A percentile compares a stretch with the other conserved stretches of the same genome.
Evolutionary conservation across 2,113 vertebrate genomes (phyloP).

Genomic region (Psophia crepitans): DNA sequence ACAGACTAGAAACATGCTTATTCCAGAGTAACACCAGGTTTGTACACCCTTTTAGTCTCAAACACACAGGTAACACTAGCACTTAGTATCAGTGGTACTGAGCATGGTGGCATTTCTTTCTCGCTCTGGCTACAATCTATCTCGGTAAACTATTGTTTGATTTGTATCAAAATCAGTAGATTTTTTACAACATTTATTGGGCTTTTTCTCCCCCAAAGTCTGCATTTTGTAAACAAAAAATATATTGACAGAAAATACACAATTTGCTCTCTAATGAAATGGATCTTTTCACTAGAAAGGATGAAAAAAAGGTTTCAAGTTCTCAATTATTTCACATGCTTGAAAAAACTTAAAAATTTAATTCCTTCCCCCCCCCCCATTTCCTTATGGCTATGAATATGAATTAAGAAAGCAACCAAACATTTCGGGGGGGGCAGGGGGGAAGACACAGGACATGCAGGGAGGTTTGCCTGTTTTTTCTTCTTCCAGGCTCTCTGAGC

Average conservation of each 20-base stretch:
- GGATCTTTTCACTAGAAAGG: not conserved
- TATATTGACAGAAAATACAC: not conserved
- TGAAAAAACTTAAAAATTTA: not conserved
- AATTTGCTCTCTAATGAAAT: not conserved
- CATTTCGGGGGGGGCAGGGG: accelerated
- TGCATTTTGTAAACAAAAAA: not conserved
- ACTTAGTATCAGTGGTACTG: not conserved
- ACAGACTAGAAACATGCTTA: not conserved
- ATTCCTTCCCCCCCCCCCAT: not conserved
- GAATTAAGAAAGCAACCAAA: not conserved
- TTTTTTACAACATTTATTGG: not conserved
- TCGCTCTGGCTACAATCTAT: not conserved
- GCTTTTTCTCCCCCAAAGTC: too few relatives aligned
- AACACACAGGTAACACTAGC: not conserved
- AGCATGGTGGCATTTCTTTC: not conserved
- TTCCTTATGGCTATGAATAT: not conserved
- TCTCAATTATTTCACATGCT: not conserved
- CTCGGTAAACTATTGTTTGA: not conserved
- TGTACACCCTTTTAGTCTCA: not conserved
- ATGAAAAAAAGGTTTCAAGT: not conserved
- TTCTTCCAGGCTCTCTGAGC: not conserved
- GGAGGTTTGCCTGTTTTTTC: not conserved
- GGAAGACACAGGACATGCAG: too few relatives aligned
- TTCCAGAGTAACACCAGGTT: not conserved
- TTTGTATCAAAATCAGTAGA: not conserved